Percentiles rank a stretch among this genome's conserved stretches.
These are phyloP conservation scores for Euthynnus affinis DNA, from an alignment of 2,797 vertebrate genomes.

Conservation along the genomic window DNA sequence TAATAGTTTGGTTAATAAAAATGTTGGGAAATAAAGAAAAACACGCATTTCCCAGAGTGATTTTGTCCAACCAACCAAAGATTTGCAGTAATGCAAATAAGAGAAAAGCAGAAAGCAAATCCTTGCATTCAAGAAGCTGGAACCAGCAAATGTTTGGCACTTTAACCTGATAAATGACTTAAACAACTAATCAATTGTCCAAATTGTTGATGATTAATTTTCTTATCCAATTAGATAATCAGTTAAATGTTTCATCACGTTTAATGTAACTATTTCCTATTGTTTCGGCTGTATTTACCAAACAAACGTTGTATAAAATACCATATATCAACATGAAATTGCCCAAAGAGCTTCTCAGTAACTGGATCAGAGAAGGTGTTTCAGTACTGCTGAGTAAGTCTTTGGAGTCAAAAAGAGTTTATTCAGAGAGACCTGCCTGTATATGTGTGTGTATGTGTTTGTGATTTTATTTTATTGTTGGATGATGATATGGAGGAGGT, in stretches of 20 bases:
- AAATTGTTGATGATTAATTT: too few relatives aligned
- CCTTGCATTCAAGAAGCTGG: too few relatives aligned
- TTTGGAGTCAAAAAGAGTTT: not conserved
- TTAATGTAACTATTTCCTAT: not conserved
- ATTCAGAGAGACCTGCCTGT: not conserved
- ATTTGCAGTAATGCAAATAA: not conserved
- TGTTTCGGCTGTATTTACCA: not conserved
- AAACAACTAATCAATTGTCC: too few relatives aligned
- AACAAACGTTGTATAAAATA: not conserved
- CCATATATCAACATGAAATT: not conserved
- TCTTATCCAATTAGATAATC: too few relatives aligned
- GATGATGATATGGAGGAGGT: slow-evolving; percentile 4
- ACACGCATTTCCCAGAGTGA: too few relatives aligned
- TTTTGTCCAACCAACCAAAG: not conserved
- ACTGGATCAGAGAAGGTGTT: slow-evolving; percentile 36
- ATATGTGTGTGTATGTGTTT: not conserved
- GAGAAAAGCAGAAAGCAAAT: not conserved
- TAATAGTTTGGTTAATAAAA: too few relatives aligned
- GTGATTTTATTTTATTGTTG: not conserved
- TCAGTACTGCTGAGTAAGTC: not conserved
- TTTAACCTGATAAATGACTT: too few relatives aligned
- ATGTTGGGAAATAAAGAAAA: too few relatives aligned
- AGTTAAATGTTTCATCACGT: too few relatives aligned
- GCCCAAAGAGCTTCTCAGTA: slow-evolving; percentile 12
- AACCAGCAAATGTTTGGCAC: too few relatives aligned